phyloP scores from a whole-genome alignment of 2,113 vertebrate genomes.

The Mungos mungo region DNA sequence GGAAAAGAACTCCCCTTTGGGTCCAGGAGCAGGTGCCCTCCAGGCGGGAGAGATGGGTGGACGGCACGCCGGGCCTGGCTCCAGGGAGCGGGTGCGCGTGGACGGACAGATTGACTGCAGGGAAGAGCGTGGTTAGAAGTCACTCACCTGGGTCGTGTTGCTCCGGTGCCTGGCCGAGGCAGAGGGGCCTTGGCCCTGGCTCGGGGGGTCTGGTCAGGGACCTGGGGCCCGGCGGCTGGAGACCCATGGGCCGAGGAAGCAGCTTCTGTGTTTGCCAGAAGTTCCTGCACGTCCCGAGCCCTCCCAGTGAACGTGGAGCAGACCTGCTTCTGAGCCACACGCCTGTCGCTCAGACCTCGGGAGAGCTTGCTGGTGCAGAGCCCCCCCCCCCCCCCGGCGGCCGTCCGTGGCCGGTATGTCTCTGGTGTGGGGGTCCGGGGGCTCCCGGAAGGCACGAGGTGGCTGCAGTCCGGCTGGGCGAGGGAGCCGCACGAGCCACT shows the following conservation, averaged over 20 bases:
- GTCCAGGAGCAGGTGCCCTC: background rate
- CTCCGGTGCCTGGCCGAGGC: background rate
- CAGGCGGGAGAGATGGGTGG: accelerated
- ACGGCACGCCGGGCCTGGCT: accelerated
- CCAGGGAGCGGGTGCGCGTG: too few relatives aligned
- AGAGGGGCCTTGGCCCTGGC: background rate
- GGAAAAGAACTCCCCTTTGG: background rate
- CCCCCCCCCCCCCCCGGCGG: too few relatives aligned
- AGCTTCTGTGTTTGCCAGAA: background rate
- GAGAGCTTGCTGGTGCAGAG: too few relatives aligned
- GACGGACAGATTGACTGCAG: background rate
- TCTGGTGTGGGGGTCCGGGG: accelerated
- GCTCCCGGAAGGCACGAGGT: background rate
- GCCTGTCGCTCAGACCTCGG: accelerated
- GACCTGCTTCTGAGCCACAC: background rate
- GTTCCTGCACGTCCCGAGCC: background rate
- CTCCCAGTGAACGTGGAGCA: accelerated
- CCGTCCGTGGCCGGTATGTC: accelerated
- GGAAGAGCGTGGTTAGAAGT: background rate
- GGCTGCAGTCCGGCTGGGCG: accelerated
- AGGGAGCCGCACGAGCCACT: accelerated
- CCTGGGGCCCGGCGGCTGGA: accelerated
- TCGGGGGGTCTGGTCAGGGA: too few relatives aligned
- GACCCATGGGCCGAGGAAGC: background rate
- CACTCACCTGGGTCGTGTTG: background rate